A percentile compares a stretch with the other conserved stretches of the same genome.
phyloP scores from a whole-genome alignment of 2,797 vertebrate genomes.

The Microhierax caerulescens region DNA sequence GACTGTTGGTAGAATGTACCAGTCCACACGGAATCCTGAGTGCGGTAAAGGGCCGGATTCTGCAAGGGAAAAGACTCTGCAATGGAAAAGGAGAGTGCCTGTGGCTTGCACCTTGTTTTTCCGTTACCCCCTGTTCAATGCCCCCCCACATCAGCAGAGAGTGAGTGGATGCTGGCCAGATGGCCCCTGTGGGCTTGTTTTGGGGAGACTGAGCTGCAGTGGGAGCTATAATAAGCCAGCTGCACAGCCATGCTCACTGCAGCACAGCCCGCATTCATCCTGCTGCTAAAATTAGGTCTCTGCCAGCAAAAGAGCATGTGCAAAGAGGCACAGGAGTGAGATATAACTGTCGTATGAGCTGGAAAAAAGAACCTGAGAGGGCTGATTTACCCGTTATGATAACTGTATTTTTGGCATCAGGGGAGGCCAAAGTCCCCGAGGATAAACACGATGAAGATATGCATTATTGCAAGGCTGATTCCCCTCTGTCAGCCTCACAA shows the following conservation, averaged over 20 bases:
- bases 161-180: background rate
- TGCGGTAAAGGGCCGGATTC: background rate
- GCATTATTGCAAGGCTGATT: background rate
- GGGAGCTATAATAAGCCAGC: background rate
- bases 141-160: background rate
- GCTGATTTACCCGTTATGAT: background rate
- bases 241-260: background rate
- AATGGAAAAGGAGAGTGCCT: background rate
- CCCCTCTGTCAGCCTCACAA: background rate
- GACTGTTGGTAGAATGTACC: background rate
- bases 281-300: slow-evolving; percentile 32
- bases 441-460: background rate
- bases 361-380: background rate
- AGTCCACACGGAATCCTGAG: background rate
- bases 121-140: fast-evolving
- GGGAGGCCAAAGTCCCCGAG: background rate
- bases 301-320: background rate
- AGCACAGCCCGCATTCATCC: background rate
- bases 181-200: background rate
- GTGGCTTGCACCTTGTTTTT: background rate
- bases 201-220: background rate
- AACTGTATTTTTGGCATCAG: background rate
- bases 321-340: background rate
- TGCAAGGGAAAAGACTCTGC: background rate
- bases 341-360: background rate